Percentiles rank a stretch among this genome's conserved stretches.
phyloP scores from a whole-genome alignment of 2,113 vertebrate species.

The Psittacula cyanocephala region DNA sequence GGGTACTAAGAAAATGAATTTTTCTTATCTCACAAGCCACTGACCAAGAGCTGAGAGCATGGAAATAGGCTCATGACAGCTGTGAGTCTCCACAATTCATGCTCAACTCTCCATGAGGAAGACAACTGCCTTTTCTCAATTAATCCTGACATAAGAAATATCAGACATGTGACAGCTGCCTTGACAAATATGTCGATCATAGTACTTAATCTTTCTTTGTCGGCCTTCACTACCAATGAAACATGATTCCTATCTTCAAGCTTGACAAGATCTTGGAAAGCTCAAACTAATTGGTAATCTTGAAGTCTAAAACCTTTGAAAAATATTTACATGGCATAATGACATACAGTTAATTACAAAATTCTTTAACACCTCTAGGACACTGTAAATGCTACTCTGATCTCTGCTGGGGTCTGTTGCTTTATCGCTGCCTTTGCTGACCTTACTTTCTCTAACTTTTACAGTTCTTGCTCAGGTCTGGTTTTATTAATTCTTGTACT shows the following conservation, averaged over 20 bases:
- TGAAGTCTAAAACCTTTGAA: neutral
- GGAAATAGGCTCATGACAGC: neutral
- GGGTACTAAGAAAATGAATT: neutral
- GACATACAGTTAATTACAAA: neutral
- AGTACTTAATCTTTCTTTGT: neutral
- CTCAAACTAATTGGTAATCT: neutral
- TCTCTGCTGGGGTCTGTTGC: neutral
- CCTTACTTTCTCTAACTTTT: neutral
- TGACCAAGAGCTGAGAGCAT: neutral
- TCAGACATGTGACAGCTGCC: neutral
- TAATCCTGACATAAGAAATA: neutral
- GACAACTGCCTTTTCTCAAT: neutral
- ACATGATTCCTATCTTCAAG: neutral
- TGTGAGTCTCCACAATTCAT: neutral
- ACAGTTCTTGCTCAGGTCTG: neutral
- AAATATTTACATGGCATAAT: neutral
- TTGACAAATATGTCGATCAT: constrained; percentile 24
- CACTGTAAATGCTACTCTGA: neutral
- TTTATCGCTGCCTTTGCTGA: neutral
- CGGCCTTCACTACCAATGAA: neutral
- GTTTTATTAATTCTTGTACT: neutral
- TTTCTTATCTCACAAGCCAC: neutral
- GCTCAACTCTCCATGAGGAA: neutral
- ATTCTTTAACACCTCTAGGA: neutral
- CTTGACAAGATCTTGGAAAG: neutral